Evolutionary conservation across 2,888 invertebrate genomes (phyloP).

Genomic region (Nomada hirtipes): DNA sequence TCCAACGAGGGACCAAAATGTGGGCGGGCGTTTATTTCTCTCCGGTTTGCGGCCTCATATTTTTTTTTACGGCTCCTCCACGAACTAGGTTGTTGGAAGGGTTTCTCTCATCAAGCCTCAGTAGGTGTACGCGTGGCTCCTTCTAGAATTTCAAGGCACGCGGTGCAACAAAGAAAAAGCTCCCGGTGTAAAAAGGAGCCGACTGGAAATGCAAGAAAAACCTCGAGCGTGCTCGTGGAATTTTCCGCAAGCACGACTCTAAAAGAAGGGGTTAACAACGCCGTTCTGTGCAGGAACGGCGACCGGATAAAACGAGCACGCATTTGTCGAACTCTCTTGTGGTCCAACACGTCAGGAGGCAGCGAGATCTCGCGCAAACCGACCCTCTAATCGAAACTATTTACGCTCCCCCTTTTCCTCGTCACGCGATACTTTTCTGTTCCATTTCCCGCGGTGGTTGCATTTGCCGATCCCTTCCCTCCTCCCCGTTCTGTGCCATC

Average conservation of each 20-base stretch:
- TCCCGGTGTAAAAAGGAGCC: constrained; percentile 44
- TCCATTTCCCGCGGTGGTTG: too few relatives aligned
- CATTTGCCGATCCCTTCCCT: too few relatives aligned
- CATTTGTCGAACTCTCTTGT: constrained; percentile 1
- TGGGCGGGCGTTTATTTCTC: constrained; percentile 41
- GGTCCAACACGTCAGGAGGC: neutral
- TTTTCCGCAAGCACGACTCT: constrained; percentile 47
- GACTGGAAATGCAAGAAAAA: constrained; percentile 43
- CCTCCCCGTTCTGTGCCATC: neutral
- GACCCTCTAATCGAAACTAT: neutral
- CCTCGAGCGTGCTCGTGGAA: constrained; percentile 47
- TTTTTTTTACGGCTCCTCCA: constrained; percentile 51
- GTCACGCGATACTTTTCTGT: neutral
- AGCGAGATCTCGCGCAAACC: neutral
- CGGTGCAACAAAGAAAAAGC: constrained; percentile 56
- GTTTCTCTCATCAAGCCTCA: constrained; percentile 41
- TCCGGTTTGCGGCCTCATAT: constrained; percentile 32
- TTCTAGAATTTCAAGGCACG: constrained; percentile 46
- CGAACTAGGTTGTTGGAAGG: constrained; percentile 23
- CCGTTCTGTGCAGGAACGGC: neutral
- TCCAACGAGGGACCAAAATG: neutral
- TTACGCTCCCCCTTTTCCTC: neutral
- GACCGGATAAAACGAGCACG: constrained; percentile 24
- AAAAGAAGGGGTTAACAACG: constrained; percentile 44
- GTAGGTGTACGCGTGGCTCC: constrained; percentile 11